Conservation (phyloP, 1,140 invertebrate genomes). For the Octopus sinensis region DNA sequence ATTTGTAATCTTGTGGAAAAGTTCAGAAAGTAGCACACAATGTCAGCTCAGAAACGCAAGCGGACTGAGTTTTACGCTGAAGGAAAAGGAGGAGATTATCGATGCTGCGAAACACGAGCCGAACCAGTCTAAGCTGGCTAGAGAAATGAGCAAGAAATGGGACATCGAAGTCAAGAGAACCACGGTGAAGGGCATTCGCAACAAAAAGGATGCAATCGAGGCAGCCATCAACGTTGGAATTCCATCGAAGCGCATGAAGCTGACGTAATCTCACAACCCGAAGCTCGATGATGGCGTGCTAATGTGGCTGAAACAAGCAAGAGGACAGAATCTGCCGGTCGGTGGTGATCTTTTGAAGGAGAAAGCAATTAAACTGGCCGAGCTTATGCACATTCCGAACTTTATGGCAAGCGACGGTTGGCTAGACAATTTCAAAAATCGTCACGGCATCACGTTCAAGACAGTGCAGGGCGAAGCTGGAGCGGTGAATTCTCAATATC, state of each 20-base stretch:
- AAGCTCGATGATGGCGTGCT: not conserved
- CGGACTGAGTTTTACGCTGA: no score
- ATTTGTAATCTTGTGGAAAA: no score
- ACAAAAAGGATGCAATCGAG: not conserved
- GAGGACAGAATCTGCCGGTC: not conserved
- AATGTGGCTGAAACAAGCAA: no score
- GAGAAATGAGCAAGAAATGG: not conserved
- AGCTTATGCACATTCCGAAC: not conserved
- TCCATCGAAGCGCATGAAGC: not conserved
- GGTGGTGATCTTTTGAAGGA: not conserved
- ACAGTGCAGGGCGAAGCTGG: slow-evolving; percentile 27
- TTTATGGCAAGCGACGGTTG: slow-evolving; percentile 35
- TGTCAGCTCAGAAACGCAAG: no score
- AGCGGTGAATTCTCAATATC: slow-evolving; percentile 13
- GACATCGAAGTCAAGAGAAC: not conserved
- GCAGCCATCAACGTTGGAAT: no score
- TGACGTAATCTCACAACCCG: not conserved
- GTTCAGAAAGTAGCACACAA: no score
- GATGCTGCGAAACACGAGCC: no score
- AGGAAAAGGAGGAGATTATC: not conserved
- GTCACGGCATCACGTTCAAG: slow-evolving; percentile 22
- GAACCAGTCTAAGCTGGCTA: no score
- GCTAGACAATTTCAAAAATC: slow-evolving; percentile 15
- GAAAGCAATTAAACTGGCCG: not conserved
- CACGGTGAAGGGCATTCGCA: not conserved